A percentile compares a stretch with the other conserved stretches of the same genome.
Conservation (phyloP, 2,797 vertebrate species). For the Silurus lanzhouensis region DNA sequence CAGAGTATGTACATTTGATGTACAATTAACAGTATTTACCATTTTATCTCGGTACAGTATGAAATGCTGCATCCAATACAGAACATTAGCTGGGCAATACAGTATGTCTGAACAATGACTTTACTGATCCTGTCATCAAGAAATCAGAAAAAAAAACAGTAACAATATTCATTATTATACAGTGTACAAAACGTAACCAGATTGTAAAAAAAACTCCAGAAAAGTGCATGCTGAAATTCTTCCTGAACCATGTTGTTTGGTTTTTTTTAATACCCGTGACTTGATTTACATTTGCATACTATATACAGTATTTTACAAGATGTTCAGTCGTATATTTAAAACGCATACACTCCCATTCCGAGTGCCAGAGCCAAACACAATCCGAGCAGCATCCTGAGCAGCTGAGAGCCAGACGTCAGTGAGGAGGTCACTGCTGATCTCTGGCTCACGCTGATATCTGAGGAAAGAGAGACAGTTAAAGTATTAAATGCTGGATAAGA, state of each 20-base stretch:
- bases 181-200: not conserved
- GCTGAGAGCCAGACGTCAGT: slow-evolving; percentile 47
- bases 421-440: slow-evolving; percentile 35
- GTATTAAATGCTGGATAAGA: not conserved
- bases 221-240: slow-evolving; percentile 1
- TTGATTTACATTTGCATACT: not conserved
- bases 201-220: not conserved
- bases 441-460: slow-evolving; percentile 17
- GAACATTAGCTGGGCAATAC: not conserved
- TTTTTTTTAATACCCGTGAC: not conserved
- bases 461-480: not conserved
- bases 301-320: not conserved
- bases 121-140: too few species aligned
- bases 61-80: not conserved
- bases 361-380: slow-evolving; percentile 81
- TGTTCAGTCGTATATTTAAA: slow-evolving; percentile 51
- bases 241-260: too few species aligned
- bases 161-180: not conserved
- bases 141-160: not conserved
- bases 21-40: not conserved
- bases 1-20: not conserved
- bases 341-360: slow-evolving; percentile 79
- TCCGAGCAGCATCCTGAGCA: slow-evolving; percentile 80
- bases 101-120: not conserved
- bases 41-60: not conserved